These are phyloP conservation scores for Agrotis puta DNA, from an alignment of 2,888 invertebrate species.

Conservation along the genomic window DNA sequence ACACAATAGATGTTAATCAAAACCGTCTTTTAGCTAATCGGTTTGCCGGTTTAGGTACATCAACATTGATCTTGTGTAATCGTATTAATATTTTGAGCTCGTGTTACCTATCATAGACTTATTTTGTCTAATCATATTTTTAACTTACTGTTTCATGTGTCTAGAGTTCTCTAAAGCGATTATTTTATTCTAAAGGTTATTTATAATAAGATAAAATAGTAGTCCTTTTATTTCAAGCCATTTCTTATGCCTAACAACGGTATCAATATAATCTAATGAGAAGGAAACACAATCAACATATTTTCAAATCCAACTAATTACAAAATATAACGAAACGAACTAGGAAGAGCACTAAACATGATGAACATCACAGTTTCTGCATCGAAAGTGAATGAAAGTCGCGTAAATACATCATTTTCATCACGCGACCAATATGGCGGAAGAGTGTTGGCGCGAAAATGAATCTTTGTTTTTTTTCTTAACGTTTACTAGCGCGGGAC, in stretches of 20 bases:
- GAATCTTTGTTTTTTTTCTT: slow-evolving; percentile 88
- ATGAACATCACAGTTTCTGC: slow-evolving; percentile 79
- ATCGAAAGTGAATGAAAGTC: slow-evolving; percentile 89
- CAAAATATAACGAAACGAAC: slow-evolving; percentile 67
- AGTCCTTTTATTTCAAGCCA: slow-evolving; percentile 2
- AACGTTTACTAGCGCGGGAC: slow-evolving; percentile 77
- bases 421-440: slow-evolving; percentile 88
- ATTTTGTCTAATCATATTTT: slow-evolving; percentile 1
- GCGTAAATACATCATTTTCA: slow-evolving; percentile 88
- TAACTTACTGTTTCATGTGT: not conserved
- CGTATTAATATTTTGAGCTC: slow-evolving; percentile 2
- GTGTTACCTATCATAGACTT: not conserved
- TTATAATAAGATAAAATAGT: not conserved
- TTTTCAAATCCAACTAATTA: slow-evolving; percentile 48
- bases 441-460: slow-evolving; percentile 87
- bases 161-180: slow-evolving; percentile 5
- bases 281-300: slow-evolving; percentile 54
- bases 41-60: slow-evolving; percentile 44
- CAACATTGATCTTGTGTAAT: slow-evolving; percentile 43
- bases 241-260: slow-evolving; percentile 12
- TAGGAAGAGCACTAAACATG: slow-evolving; percentile 72
- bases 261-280: slow-evolving; percentile 28
- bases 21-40: slow-evolving; percentile 60
- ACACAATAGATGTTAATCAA: slow-evolving; percentile 72
- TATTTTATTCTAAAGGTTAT: not conserved